Percentiles rank a stretch among this genome's conserved stretches.
These are phyloP conservation scores for Erpetoichthys calabaricus DNA, from an alignment of 2,797 vertebrate genomes.

Conservation along the genomic window DNA sequence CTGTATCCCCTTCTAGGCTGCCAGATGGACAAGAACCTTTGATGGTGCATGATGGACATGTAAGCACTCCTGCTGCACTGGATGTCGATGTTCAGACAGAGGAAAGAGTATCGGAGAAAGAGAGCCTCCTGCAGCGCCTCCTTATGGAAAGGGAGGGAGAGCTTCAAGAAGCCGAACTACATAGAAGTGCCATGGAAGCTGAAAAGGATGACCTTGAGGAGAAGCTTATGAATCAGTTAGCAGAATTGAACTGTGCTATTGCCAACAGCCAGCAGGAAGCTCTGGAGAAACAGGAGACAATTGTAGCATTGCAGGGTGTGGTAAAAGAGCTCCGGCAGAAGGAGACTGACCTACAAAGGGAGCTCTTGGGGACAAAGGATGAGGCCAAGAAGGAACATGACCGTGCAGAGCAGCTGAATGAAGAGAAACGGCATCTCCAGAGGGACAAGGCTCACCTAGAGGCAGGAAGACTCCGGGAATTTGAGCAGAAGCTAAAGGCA, in stretches of 20 bases:
- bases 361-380: slow-evolving; percentile 32
- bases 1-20: not conserved
- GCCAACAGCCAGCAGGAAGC: slow-evolving; percentile 89
- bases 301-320: not conserved
- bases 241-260: slow-evolving; percentile 93
- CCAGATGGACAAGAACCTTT: slow-evolving; percentile 2
- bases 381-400: slow-evolving; percentile 39
- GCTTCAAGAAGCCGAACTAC: slow-evolving; percentile 46
- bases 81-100: slow-evolving; percentile 24
- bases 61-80: slow-evolving; percentile 19
- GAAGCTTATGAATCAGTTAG: slow-evolving; percentile 90
- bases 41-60: slow-evolving; percentile 10
- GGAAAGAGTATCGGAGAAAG: slow-evolving; percentile 42
- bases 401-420: slow-evolving; percentile 55
- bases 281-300: slow-evolving; percentile 52
- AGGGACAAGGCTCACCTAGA: slow-evolving; percentile 59
- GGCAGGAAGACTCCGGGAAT: slow-evolving; percentile 59
- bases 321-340: slow-evolving; percentile 36
- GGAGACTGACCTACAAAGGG: slow-evolving; percentile 36
- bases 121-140: slow-evolving; percentile 41
- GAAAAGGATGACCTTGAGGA: slow-evolving; percentile 96
- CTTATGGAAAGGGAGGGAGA: slow-evolving; percentile 41
- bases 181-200: slow-evolving; percentile 47
- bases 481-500: slow-evolving; percentile 68
- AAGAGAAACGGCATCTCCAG: slow-evolving; percentile 71